Evolutionary conservation across 2,113 vertebrate genomes (phyloP).

Genomic region (Dascyllus trimaculatus): DNA sequence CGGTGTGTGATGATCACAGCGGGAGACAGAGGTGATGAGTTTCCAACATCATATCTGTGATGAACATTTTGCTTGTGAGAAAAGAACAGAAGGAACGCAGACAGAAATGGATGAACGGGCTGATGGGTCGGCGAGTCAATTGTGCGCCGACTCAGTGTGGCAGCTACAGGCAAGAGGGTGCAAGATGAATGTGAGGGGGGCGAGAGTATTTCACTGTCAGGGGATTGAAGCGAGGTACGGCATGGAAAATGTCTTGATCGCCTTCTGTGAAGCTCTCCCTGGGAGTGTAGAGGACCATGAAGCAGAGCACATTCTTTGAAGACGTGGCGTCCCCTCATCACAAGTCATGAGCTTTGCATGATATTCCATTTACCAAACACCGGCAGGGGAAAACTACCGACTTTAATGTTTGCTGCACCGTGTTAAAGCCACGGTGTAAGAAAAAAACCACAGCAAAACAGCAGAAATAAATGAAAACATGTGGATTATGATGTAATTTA

Average conservation of each 20-base stretch:
- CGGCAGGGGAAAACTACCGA: not conserved
- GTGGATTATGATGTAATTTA: no score
- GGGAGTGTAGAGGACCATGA: slow-evolving; percentile 21
- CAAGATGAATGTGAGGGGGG: slow-evolving; percentile 49
- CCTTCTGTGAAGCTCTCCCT: slow-evolving; percentile 32
- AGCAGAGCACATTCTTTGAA: slow-evolving; percentile 32
- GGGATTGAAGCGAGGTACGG: slow-evolving; percentile 56
- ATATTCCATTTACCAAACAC: slow-evolving; percentile 21
- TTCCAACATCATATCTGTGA: slow-evolving; percentile 58
- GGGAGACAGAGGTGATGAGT: slow-evolving; percentile 65
- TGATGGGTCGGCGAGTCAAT: slow-evolving; percentile 66
- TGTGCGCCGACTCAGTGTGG: slow-evolving; percentile 60
- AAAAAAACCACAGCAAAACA: no score
- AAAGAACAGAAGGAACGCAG: slow-evolving; percentile 56
- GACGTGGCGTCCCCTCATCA: slow-evolving; percentile 19
- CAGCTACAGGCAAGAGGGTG: slow-evolving; percentile 52
- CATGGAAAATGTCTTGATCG: slow-evolving; percentile 62
- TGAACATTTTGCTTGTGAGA: slow-evolving; percentile 64
- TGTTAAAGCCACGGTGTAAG: slow-evolving; percentile 46
- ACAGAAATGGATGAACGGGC: slow-evolving; percentile 57
- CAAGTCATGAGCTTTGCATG: slow-evolving; percentile 22
- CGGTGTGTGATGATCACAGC: slow-evolving; percentile 61
- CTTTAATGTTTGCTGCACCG: slow-evolving; percentile 20
- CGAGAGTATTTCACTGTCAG: slow-evolving; percentile 59
- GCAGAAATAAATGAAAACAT: no score